Base-by-base conservation (phyloP, 2,113 vertebrate genomes). In the Climacteris rufus region DNA sequence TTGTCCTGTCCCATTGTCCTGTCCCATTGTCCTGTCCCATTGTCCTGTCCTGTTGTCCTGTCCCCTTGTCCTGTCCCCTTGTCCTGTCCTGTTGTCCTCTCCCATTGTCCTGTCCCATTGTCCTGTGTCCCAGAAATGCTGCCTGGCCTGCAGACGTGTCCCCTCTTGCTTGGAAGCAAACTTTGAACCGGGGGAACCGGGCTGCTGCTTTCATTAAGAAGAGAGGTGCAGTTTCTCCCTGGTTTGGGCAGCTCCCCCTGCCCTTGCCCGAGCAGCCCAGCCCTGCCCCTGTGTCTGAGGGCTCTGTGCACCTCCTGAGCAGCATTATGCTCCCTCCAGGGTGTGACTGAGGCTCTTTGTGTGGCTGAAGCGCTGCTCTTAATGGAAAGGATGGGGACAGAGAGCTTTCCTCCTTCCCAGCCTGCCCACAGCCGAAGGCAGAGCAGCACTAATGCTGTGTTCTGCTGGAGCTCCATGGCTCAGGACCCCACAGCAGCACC, bases 271-370 rank as follows among this genome's bases (percentile, higher is more conserved):
- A 65, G 76, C 52, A 71, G 56, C 47, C 23, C 63, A 27, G 8
- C 35, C n/a, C 1, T 4, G 0, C 9, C 27, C 0, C 1, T 10
- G 52, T 42, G 6, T 40, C 53, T 17, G 4, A 10, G 47, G 12
- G 3, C 86, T 87, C 37, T 5, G 0, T 12, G 31, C 49, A 5
- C 45, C 60, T 40, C 60, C 40, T 56, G 39, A 0, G 9, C 2
- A 0, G 40, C 1, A 4, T 4, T 19, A 15, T 61, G 47, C 76
- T 39, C 47, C 76, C 18, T 33, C 27, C 61, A 37, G 70, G 39
- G 6, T 8, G 39, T 24, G 25, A 7, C 80, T 9, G 24, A 35
- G 74, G 53, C 80, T 76, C 42, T 87, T 35, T 42, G 42, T 33
- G 71, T 20, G 56, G 9, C 56, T 56, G 47, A 59, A 75, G 31